Evolutionary conservation across 2,888 invertebrate genomes (phyloP).

Genomic region (Acleris laterana): DNA sequence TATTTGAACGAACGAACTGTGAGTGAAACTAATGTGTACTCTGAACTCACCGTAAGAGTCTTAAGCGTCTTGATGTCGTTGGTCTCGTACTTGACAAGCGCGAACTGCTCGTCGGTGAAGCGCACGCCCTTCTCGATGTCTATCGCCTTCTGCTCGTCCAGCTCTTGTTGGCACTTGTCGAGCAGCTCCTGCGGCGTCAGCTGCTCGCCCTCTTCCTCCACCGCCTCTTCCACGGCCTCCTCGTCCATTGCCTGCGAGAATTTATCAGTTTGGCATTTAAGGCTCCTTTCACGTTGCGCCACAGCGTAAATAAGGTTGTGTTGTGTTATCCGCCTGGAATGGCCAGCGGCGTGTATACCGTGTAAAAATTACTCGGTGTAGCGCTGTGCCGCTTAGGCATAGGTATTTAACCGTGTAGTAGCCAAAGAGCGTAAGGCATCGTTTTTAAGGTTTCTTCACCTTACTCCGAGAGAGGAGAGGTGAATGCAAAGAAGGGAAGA

Average conservation of each 20-base stretch:
- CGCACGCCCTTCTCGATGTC: conserved; percentile 84
- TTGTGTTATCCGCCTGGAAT: no score
- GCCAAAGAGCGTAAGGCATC: no score
- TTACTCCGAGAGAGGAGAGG: no score
- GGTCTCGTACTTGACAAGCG: conserved; percentile 85
- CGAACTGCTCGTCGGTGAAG: conserved; percentile 84
- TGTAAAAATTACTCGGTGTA: no score
- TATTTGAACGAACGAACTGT: no score
- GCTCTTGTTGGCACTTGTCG: conserved; percentile 62
- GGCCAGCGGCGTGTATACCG: no score
- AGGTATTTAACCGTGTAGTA: no score
- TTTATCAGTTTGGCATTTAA: not conserved
- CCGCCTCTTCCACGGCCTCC: conserved; percentile 67
- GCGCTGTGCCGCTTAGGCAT: no score
- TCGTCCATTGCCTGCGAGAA: conserved; percentile 67
- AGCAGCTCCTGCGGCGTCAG: conserved; percentile 73
- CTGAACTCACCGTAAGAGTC: conserved; percentile 80
- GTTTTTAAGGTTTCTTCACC: no score
- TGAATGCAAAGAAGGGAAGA: no score
- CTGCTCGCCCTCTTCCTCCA: conserved; percentile 63
- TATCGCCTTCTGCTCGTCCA: conserved; percentile 63
- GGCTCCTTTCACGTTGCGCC: no score
- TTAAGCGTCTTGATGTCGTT: conserved; percentile 84
- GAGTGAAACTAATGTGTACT: not conserved
- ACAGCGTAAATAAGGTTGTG: no score